These are phyloP conservation scores for Drosophila malerkotliana DNA, from an alignment of 1,140 invertebrate genomes.

Conservation along the genomic window DNA sequence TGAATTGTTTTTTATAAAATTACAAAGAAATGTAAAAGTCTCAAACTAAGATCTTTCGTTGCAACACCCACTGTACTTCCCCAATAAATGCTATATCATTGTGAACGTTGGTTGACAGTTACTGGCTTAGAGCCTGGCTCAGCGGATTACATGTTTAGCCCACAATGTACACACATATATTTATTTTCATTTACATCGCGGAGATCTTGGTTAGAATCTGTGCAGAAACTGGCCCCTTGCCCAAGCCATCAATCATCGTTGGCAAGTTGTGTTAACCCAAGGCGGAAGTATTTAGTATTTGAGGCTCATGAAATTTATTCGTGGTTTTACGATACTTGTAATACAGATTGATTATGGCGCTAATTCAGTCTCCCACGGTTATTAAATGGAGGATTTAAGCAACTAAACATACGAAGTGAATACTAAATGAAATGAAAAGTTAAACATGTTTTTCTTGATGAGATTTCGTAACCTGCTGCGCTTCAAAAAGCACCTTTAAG, in stretches of 20 bases:
- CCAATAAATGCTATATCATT: slow-evolving; percentile 37
- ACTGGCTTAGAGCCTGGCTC: slow-evolving; percentile 42
- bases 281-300: slow-evolving; percentile 64
- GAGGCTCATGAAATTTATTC: slow-evolving; percentile 30
- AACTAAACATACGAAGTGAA: neutral
- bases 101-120: slow-evolving; percentile 51
- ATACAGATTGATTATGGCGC: slow-evolving; percentile 60
- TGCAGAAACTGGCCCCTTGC: slow-evolving; percentile 45
- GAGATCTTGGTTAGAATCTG: slow-evolving; percentile 46
- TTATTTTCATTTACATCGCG: slow-evolving; percentile 14
- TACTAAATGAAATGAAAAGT: too few species aligned
- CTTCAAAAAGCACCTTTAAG: neutral
- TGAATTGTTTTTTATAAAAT: too few species aligned
- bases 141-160: slow-evolving; percentile 52
- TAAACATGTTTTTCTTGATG: neutral
- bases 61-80: slow-evolving; percentile 18
- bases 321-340: slow-evolving; percentile 46
- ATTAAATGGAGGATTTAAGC: slow-evolving; percentile 14
- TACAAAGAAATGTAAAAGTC: too few species aligned
- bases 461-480: neutral
- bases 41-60: neutral
- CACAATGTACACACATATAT: slow-evolving; percentile 13
- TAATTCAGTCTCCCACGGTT: slow-evolving; percentile 41
- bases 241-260: slow-evolving; percentile 65
- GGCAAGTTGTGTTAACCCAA: slow-evolving; percentile 42